Evolutionary conservation across 2,888 invertebrate species (phyloP).

Genomic region (Mechanitis messenoides): DNA sequence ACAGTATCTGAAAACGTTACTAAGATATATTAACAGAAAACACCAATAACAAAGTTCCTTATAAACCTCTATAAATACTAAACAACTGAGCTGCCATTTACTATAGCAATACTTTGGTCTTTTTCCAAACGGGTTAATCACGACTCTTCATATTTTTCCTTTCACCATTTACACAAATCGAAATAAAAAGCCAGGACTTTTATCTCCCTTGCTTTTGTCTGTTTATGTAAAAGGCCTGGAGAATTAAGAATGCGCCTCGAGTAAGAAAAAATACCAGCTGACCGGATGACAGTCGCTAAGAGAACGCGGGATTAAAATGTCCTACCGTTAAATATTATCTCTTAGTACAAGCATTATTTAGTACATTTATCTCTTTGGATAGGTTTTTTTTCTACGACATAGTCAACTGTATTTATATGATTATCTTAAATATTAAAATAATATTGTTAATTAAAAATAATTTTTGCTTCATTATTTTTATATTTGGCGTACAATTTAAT

Average conservation of each 20-base stretch:
- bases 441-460: too few species aligned
- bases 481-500: too few species aligned
- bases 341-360: not conserved
- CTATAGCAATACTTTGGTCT: slow-evolving; percentile 10
- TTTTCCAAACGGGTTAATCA: slow-evolving; percentile 23
- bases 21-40: not conserved
- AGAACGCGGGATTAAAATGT: slow-evolving; percentile 8
- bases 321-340: not conserved
- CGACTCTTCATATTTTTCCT: slow-evolving; percentile 21
- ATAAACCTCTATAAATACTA: slow-evolving; percentile 5
- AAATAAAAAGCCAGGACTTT: slow-evolving; percentile 24
- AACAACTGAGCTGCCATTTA: slow-evolving; percentile 1
- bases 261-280: slow-evolving; percentile 21
- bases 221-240: slow-evolving; percentile 22
- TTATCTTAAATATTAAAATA: too few species aligned
- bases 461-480: too few species aligned
- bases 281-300: slow-evolving; percentile 21
- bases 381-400: too few species aligned
- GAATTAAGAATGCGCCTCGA: slow-evolving; percentile 19
- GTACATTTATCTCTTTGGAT: too few species aligned
- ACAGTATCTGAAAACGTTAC: too few species aligned
- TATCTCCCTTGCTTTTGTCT: slow-evolving; percentile 19
- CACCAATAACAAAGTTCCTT: too few species aligned
- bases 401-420: too few species aligned
- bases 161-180: slow-evolving; percentile 16